Base-by-base conservation (phyloP, 2,113 vertebrate genomes). In the Pomatostomus ruficeps region DNA sequence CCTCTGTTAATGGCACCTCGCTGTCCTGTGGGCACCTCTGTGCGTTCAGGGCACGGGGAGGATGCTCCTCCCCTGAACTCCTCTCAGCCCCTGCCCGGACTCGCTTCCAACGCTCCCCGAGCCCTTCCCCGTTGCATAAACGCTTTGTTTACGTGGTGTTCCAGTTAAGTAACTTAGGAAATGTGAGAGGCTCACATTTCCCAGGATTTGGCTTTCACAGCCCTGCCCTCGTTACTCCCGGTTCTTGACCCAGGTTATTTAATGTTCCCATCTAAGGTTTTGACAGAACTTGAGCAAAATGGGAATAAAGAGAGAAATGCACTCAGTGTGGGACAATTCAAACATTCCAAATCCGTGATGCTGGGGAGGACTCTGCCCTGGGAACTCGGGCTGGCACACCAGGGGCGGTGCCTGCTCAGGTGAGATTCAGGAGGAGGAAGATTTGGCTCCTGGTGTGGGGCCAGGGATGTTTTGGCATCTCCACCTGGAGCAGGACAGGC, bases 171-270 rank as follows among this genome's bases (percentile, higher is more conserved):
- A 92, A 94, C 91, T 95, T 82, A 93, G 0, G 4, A 58, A 45
- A n/a, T n/a, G 62, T 1, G 2, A 96, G 80, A n/a, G 86, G 77
- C 87, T 97, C 54, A 12, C 89, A 63, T 70, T 89, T 89, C 78
- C 72, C 55, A 46, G 94, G 95, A 94, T 96, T 96, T 97, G 86
- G 89, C 59, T 76, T 62, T 79, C 71, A 92, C 36, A 91, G 70
- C 46, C 7, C 84, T 94, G 91, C 77, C 77, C 91, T 92, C 74
- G 7, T 91, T 93, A 45, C 25, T 85, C 43, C 28, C 65, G 45
- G 52, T 21, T 42, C 89, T 76, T 95, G 87, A 95, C 58, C 91
- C 46, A 4, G 28, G 54, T 97, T 97, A 88, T 89, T 96, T 91
- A 91, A 95, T 40, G 33, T 58, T 72, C 35, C 59, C 14, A 72